Percentiles rank a stretch among this genome's conserved stretches.
Conservation (phyloP, 37 sponge, comb jelly and placozoan genomes). For the Halichondria panicea region DNA sequence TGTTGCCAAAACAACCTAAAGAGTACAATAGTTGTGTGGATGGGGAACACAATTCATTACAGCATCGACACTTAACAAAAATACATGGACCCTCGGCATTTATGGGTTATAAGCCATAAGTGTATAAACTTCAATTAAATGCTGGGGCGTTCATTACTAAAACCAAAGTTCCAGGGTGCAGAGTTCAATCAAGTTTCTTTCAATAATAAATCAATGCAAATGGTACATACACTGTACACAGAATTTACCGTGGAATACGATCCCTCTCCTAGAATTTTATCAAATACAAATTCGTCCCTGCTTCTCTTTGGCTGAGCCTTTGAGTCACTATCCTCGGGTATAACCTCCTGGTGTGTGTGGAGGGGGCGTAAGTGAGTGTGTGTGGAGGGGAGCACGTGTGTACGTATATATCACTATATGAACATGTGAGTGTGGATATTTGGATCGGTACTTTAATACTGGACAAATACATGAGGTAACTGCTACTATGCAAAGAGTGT, state of each 20-base stretch:
- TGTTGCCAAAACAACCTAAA: constrained; percentile 40
- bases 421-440: too few relatives aligned
- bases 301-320: constrained; percentile 52
- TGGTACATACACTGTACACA: background rate
- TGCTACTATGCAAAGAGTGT: too few relatives aligned
- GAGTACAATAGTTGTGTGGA: background rate
- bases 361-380: too few relatives aligned
- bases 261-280: constrained; percentile 88
- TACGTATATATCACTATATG: too few relatives aligned
- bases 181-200: background rate
- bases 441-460: too few relatives aligned
- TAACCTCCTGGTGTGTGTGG: too few relatives aligned
- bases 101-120: background rate
- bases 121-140: too few relatives aligned
- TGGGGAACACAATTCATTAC: background rate
- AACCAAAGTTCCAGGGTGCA: too few relatives aligned
- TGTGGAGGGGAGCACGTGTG: too few relatives aligned
- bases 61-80: background rate
- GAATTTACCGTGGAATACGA: constrained; percentile 88
- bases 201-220: background rate
- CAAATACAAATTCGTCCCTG: constrained; percentile 87
- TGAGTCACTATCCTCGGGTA: too few relatives aligned
- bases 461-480: too few relatives aligned
- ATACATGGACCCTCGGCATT: background rate
- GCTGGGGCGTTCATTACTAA: too few relatives aligned